Base-by-base conservation (phyloP, 64 coral and sea anemone species). In the Trachythela sp. region DNA sequence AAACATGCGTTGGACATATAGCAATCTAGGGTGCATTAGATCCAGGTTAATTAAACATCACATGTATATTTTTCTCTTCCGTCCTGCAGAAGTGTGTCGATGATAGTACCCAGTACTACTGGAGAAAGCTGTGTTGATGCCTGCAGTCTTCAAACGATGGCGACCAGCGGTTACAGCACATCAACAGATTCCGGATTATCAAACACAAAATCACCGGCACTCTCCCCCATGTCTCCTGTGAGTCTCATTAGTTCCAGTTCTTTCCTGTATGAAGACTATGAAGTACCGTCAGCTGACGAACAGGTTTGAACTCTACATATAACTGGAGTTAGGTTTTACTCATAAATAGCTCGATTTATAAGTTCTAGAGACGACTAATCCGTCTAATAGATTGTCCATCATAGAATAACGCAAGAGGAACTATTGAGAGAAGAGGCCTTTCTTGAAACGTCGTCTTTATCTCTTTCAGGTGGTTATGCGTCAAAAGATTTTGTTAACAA, bases 131-230 rank as follows among this genome's bases (percentile, higher is more conserved):
- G 15, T 35, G 89, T 85, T 13, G 88, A 92, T 70, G 87, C 91
- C 68, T 92, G 89, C 71, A 97, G 93, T 86, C 48, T 94, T 8
- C 77, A 90, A 15, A 94, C 95, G 2, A 84, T 91, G n/a, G 29
- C 83, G 18, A 94, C 93, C 15, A 98, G 95, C 58, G 89, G 91
- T 8, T 94, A 98, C 85, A 94, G 91, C 52, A 98, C 93, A 4
- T 98, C 95, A 34, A 94, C 94, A 72, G 95, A 98, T 35, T 98
- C 95, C n/a, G 95, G 92, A 72, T 76, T 97, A 35, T 88, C 89
- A 32, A 93, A 85, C 15, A 59, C 48, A 54, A 86, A 98, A 27
- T 86, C 68, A 17, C 48, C 59, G 35, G 67, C 41, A 10, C 56
- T 90, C n/a, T 80, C 75, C 37, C 75, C 75, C 0, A 80, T 80